These are phyloP conservation scores for Pandemis heparana DNA, from an alignment of 2,888 invertebrate genomes.

Conservation along the genomic window DNA sequence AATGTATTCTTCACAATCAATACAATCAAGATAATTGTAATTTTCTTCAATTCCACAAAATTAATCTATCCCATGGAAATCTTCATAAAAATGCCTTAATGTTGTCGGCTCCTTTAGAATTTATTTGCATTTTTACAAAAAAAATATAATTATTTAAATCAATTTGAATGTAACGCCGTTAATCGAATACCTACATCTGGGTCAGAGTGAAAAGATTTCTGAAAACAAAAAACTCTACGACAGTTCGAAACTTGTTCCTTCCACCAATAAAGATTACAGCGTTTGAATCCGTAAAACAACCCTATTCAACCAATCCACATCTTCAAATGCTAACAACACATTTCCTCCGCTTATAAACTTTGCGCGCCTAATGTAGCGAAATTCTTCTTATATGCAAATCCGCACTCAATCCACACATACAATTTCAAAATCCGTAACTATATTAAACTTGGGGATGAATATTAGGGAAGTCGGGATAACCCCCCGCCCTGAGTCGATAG, in stretches of 20 bases:
- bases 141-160: too few species aligned
- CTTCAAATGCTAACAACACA: constrained; percentile 15
- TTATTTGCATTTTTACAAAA: too few species aligned
- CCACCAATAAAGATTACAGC: constrained; percentile 34
- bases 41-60: too few species aligned
- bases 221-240: background rate
- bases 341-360: constrained; percentile 27
- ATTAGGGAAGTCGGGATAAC: constrained; percentile 42
- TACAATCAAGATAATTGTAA: too few species aligned
- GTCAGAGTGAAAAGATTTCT: background rate
- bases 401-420: constrained; percentile 41
- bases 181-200: background rate
- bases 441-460: constrained; percentile 43
- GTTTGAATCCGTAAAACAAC: constrained; percentile 19
- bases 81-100: too few species aligned
- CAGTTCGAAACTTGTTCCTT: background rate
- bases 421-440: constrained; percentile 43
- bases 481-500: constrained; percentile 36
- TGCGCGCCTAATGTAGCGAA: constrained; percentile 27
- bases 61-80: too few species aligned
- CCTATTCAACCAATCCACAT: background rate
- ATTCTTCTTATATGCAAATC: constrained; percentile 41
- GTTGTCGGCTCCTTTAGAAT: too few species aligned
- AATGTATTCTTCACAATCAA: too few species aligned
- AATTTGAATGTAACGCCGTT: background rate